These are phyloP conservation scores for Macropis europaea DNA, from an alignment of 2,888 invertebrate species.

Conservation along the genomic window DNA sequence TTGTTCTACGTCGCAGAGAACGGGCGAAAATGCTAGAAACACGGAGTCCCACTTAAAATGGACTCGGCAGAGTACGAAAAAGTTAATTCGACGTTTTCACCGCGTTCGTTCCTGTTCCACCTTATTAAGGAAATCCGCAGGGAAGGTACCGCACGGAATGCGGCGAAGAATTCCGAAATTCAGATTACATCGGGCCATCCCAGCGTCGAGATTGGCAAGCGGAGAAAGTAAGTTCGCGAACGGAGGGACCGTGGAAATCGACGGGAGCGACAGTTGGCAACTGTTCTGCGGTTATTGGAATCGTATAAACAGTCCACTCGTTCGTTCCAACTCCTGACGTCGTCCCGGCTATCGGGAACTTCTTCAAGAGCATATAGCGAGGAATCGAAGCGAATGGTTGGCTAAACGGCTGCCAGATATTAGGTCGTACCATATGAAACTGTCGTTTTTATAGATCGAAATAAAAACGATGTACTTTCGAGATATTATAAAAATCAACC, in stretches of 20 bases:
- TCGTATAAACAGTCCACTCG: slow-evolving; percentile 54
- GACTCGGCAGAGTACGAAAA: background rate
- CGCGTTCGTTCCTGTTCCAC: background rate
- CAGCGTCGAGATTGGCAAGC: slow-evolving; percentile 48
- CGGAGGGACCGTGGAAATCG: slow-evolving; percentile 64
- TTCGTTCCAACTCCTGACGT: slow-evolving; percentile 58
- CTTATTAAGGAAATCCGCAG: slow-evolving; percentile 40
- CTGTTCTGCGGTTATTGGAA: slow-evolving; percentile 69
- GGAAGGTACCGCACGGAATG: slow-evolving; percentile 37
- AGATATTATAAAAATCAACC: too few species aligned
- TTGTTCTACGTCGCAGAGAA: too few species aligned
- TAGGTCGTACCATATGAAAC: too few species aligned
- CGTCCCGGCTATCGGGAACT: slow-evolving; percentile 63
- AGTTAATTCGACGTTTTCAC: slow-evolving; percentile 28
- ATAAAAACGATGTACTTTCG: too few species aligned
- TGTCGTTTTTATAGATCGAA: too few species aligned
- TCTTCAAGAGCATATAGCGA: slow-evolving; percentile 53
- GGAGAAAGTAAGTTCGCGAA: slow-evolving; percentile 64
- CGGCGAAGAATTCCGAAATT: slow-evolving; percentile 51
- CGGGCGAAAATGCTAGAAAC: too few species aligned
- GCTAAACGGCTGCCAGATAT: slow-evolving; percentile 44
- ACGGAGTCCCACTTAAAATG: slow-evolving; percentile 1
- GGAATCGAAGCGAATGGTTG: slow-evolving; percentile 39
- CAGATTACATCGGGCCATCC: slow-evolving; percentile 49
- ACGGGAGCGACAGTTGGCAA: slow-evolving; percentile 72